Evolutionary conservation across 2,113 vertebrate genomes (phyloP), one percentile per base, ranked within the genome.

Genomic region (Phainopepla nitens): DNA sequence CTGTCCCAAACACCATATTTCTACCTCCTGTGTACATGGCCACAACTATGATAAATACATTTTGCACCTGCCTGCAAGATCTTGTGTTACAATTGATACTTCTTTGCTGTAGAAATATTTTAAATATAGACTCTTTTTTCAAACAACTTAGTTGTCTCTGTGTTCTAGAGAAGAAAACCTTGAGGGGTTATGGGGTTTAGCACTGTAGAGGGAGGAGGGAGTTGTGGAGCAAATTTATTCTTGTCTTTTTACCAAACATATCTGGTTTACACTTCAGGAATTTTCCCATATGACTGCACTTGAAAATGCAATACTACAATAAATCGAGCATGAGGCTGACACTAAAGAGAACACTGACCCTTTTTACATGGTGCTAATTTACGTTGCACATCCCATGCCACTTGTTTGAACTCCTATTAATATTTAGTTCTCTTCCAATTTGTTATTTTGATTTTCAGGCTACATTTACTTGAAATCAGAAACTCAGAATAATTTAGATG

Each of bases 401-500:
- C 23, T 77, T 68, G 19, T 35, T 81, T 45, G 25, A 93, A 70
- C 45, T 80, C 18, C 4, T 65, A 60, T 75, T 73, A 87, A 53
- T 57, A 60, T 39, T 85, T 75, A 57, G 20, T 41, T 92, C 3
- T 57, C 23, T 69, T 61, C 15, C 12, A 42, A 11, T 77, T 68
- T 90, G 7, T 33, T 76, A 47, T 80, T 93, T 96, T 69, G 41
- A 45, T 86, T 93, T 96, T 86, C 41, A 73, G 58, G 21, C 17
- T 65, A 69, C 27, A 56, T 82, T 91, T 82, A 39, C 54, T 39
- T 71, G 25, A 75, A 85, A 76, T 72, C 41, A 88, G 65, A 62
- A 87, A 54, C 12, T 81, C 36, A 54, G 58, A 78, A 58, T 56
- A 70, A 50, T 78, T 58, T 39, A 71, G 49, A 78, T 49, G 8